Base-by-base conservation (phyloP, 2,797 vertebrate species). In the Chloroceryle amazona region DNA sequence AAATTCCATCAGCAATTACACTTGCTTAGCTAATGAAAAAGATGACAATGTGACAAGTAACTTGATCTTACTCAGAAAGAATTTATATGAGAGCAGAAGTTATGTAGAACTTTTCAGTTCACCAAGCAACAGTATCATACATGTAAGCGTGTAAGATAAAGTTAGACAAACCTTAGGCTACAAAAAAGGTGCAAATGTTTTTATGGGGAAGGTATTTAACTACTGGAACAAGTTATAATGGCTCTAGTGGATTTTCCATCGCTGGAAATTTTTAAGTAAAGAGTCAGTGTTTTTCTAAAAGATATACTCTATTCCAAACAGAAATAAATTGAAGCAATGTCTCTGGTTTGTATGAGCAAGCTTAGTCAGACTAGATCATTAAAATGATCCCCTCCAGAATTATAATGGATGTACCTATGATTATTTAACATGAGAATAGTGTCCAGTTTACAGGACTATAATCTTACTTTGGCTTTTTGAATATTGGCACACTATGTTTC, bases 251-350 rank as follows among this genome's bases (percentile, higher is more conserved):
- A 97, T 96, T 97, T 97, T 97, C 90, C 96, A 94, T 94, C 0
- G 0, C 76, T 96, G 93, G 93, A 97, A 94, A 95, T 88, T 93
- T 95, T 97, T 44, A 97, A 96, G 94, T 83, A 95, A 94, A 94
- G 93, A 96, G 94, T 94, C 90, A 94, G n/a, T 96, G 94, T 96
- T 96, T 96, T 97, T 90, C 90, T 96, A 94, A 91, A 96, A 96
- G 93, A 97, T 96, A 96, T 88, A 90, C 87, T 83, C 65, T 86
- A 74, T 91, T 94, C 75, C 85, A 96, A 97, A 94, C 82, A 96
- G 89, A 95, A 95, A 80, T 35, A 95, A 92, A 94, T 74, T 86
- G 91, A 97, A 95, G 95, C 61, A 93, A 85, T 42, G 80, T 90
- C 90, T 95, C 78, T 94, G 65, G 67, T 90, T 76, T 90, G 52